Percentiles rank a stretch among this genome's conserved stretches.
phyloP scores from a whole-genome alignment of 2,113 vertebrate species.

The Rhinoptilus africanus region DNA sequence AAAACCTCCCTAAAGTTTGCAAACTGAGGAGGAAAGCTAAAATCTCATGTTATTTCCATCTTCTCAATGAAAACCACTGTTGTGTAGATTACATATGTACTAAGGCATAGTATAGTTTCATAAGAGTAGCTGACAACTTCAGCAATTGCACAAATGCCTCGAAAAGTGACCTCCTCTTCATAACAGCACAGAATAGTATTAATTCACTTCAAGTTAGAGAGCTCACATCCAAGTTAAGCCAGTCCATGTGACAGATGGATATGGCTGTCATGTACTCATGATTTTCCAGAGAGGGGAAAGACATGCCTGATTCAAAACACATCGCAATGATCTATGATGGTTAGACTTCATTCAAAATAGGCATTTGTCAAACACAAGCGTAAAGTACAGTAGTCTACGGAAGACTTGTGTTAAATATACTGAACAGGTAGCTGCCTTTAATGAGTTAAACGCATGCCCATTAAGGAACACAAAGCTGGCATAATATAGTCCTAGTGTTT shows the following conservation, averaged over 20 bases:
- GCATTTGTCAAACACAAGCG: neutral
- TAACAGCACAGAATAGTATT: neutral
- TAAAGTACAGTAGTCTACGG: neutral
- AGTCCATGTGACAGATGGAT: neutral
- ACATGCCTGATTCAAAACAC: neutral
- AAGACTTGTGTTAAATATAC: neutral
- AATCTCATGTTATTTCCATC: slow-evolving; percentile 9
- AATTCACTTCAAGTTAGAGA: neutral
- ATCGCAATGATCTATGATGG: neutral
- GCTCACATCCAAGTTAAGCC: neutral
- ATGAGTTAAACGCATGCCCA: neutral
- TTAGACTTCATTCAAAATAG: neutral
- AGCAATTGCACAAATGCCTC: neutral
- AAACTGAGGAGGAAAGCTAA: slow-evolving; percentile 1
- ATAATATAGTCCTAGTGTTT: neutral
- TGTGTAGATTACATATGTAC: neutral
- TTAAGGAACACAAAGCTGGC: neutral
- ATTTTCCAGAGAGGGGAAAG: neutral
- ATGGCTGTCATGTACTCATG: neutral
- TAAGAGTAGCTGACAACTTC: neutral
- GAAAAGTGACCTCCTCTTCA: neutral
- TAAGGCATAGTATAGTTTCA: neutral
- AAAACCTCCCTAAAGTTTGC: neutral
- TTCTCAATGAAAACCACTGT: neutral
- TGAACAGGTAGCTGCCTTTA: neutral